A percentile compares a stretch with the other conserved stretches of the same genome.
Evolutionary conservation across 2,113 vertebrate species (phyloP).

Genomic region (Hypocryptadius cinnamomeus): DNA sequence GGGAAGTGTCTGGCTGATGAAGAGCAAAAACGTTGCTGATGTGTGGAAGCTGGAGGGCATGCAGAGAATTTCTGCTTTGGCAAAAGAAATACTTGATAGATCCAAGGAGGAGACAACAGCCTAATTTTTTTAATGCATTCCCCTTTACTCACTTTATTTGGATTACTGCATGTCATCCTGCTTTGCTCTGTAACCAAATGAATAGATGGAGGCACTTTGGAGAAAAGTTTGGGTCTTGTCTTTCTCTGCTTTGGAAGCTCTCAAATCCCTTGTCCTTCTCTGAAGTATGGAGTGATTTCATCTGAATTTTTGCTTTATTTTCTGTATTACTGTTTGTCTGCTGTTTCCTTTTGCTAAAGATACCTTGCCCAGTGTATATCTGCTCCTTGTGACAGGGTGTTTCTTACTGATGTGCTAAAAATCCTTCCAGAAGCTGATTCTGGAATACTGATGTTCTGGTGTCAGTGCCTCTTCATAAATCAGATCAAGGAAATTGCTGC

Average conservation of each 20-base stretch:
- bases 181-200: neutral
- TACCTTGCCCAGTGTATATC: neutral
- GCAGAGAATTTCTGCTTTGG: neutral
- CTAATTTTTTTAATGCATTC: neutral
- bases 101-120: neutral
- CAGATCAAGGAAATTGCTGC: conserved; percentile 4
- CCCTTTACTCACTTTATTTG: neutral
- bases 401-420: neutral
- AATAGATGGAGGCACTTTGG: neutral
- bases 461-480: neutral
- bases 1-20: neutral
- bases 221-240: neutral
- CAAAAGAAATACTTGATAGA: neutral
- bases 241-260: neutral
- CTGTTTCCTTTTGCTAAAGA: neutral
- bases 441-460: neutral
- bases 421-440: neutral
- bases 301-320: neutral
- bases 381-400: neutral
- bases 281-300: neutral
- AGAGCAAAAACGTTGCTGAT: neutral
- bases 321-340: neutral
- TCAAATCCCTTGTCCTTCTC: neutral
- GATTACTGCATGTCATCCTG: neutral
- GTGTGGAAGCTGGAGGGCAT: neutral